phyloP scores from a whole-genome alignment of 2,797 vertebrate genomes.

The Benthosema pterotum region DNA sequence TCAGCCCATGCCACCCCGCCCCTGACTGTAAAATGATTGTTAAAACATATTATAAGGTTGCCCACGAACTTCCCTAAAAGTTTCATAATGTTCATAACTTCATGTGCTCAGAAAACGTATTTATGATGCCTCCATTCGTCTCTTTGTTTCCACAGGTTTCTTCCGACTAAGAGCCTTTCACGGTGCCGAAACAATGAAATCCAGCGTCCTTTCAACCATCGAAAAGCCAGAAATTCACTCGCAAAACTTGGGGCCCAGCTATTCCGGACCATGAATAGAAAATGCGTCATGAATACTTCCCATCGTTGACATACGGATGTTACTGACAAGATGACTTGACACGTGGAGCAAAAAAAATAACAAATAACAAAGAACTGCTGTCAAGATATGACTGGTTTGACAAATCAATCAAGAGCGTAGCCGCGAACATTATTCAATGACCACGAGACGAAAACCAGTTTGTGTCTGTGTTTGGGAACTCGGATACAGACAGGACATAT shows the following conservation, averaged over 20 bases:
- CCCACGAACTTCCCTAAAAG: too few relatives aligned
- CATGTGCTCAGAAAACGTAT: slow-evolving; percentile 4
- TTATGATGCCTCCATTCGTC: slow-evolving; percentile 22
- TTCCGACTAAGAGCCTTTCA: slow-evolving; percentile 17
- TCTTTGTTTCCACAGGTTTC: slow-evolving; percentile 52
- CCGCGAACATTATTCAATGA: slow-evolving; percentile 17
- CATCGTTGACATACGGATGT: slow-evolving; percentile 23
- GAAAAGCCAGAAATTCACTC: slow-evolving; percentile 19
- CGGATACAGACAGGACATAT: slow-evolving; percentile 31
- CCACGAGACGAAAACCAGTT: slow-evolving; percentile 13
- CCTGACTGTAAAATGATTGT: too few relatives aligned
- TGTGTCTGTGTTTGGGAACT: slow-evolving; percentile 8
- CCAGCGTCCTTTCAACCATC: slow-evolving; percentile 14
- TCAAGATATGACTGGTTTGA: slow-evolving; percentile 37
- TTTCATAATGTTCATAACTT: background rate
- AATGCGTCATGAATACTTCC: slow-evolving; percentile 14
- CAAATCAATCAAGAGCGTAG: slow-evolving; percentile 30
- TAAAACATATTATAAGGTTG: too few relatives aligned
- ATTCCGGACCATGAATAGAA: slow-evolving; percentile 27
- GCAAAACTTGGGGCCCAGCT: slow-evolving; percentile 8
- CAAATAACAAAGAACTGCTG: too few relatives aligned
- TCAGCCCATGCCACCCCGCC: too few relatives aligned
- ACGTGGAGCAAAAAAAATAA: slow-evolving; percentile 33
- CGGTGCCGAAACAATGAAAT: slow-evolving; percentile 13
- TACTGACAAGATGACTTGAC: slow-evolving; percentile 38